Evolutionary conservation across 2,888 invertebrate genomes (phyloP).

Genomic region (Cheilosia grossa): DNA sequence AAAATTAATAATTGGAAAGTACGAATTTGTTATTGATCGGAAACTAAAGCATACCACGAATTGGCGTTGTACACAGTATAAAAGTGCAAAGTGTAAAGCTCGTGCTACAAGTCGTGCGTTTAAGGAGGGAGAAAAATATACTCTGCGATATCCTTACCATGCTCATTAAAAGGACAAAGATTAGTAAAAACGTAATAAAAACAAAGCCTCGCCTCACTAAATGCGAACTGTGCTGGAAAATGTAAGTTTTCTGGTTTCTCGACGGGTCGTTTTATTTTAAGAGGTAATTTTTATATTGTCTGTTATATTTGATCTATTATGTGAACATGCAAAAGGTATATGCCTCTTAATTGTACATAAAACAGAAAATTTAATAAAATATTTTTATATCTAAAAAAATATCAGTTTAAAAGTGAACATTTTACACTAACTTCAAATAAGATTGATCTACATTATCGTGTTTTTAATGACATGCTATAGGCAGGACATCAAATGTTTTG

Average conservation of each 20-base stretch:
- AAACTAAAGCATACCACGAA: conserved; percentile 81
- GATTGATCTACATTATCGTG: too few species aligned
- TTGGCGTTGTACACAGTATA: conserved; percentile 82
- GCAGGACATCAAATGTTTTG: too few species aligned
- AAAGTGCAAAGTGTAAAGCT: conserved; percentile 81
- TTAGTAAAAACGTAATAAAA: not conserved
- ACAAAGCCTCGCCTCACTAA: not conserved
- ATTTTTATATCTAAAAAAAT: too few species aligned
- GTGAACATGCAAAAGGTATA: not conserved
- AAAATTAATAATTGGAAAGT: conserved; percentile 79
- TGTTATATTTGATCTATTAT: not conserved
- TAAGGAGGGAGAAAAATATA: conserved; percentile 79
- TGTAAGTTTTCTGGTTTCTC: not conserved
- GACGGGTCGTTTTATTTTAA: not conserved
- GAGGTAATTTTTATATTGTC: conserved; percentile 17
- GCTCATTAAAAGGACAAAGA: conserved; percentile 75
- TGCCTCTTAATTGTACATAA: not conserved
- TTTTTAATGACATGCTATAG: too few species aligned
- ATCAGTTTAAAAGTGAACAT: too few species aligned
- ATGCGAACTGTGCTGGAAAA: conserved; percentile 14
- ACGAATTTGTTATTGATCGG: conserved; percentile 81
- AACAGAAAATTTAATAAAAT: too few species aligned
- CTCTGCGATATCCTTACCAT: conserved; percentile 78
- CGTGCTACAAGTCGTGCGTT: conserved; percentile 81
- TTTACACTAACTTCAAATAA: too few species aligned